phyloP scores from a whole-genome alignment of 2,888 invertebrate genomes.

The Eremobia ochroleuca region DNA sequence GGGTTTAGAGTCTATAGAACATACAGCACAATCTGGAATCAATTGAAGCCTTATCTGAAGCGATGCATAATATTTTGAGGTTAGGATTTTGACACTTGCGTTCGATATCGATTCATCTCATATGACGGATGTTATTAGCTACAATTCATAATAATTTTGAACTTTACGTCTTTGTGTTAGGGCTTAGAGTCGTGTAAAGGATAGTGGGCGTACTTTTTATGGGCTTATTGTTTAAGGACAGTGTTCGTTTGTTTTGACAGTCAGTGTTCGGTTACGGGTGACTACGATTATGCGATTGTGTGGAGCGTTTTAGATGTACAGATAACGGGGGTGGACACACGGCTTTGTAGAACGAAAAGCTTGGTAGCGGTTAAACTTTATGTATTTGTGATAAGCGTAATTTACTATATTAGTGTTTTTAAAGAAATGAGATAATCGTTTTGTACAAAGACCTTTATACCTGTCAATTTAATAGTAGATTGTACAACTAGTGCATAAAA shows the following conservation, averaged over 20 bases:
- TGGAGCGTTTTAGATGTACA: slow-evolving; percentile 86
- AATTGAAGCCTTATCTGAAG: slow-evolving; percentile 64
- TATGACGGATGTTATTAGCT: slow-evolving; percentile 75
- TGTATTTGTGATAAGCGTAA: not conserved
- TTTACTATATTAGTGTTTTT: not conserved
- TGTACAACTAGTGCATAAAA: no score
- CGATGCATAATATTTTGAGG: slow-evolving; percentile 76
- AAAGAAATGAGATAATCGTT: not conserved
- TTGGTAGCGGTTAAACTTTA: not conserved
- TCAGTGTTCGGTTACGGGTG: slow-evolving; percentile 86
- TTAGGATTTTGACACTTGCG: slow-evolving; percentile 82
- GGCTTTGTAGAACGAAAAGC: slow-evolving; percentile 43
- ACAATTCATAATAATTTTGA: slow-evolving; percentile 62
- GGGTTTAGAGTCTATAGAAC: not conserved
- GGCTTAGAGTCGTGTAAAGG: slow-evolving; percentile 68
- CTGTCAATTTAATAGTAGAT: not conserved
- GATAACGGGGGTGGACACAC: slow-evolving; percentile 81
- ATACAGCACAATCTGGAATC: slow-evolving; percentile 62
- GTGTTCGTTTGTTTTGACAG: slow-evolving; percentile 89
- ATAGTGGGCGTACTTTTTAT: slow-evolving; percentile 75
- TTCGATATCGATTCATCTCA: slow-evolving; percentile 77
- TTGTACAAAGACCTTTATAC: not conserved
- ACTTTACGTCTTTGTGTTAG: slow-evolving; percentile 69
- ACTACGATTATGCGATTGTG: slow-evolving; percentile 88
- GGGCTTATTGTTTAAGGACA: slow-evolving; percentile 74